Base-by-base conservation (phyloP, 2,113 vertebrate species). In the Amazona vittata region DNA sequence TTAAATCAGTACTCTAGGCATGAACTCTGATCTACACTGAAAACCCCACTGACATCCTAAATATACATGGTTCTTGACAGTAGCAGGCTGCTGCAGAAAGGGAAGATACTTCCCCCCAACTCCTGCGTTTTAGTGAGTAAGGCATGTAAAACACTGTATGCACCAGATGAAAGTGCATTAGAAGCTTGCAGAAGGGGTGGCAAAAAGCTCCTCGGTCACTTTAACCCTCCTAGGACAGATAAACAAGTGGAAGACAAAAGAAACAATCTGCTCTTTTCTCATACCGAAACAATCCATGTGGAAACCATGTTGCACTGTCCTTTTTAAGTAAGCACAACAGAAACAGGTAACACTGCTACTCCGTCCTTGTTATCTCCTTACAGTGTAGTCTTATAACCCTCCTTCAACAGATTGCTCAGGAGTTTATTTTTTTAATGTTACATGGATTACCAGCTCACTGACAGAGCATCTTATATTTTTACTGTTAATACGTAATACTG, bases 81-180 rank as follows among this genome's bases (percentile, higher is more conserved):
- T 1, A 73, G 47, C 31, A 73, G 29, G 15, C 29, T 65, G 53
- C n/a, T 4, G 1, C 25, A 15, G 12, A 65, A 44, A n/a, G 16
- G n/a, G 9, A 85, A 59, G 77, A 53, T 0, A 14, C 3, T 15
- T 8, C 1, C 11, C 18, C 19, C 8, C 28, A 19, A 18, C 0
- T 2, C 6, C 0, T 6, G 0, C 6, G 1, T 46, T 44, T 62
- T 15, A 16, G 3, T 1, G 1, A 55, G 18, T 31, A 31, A 76
- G 89, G 52, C 31, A 44, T 44, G 15, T 15, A 62, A 79, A 91
- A 57, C 0, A 0, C 35, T 26, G 9, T 5, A 41, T 1, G 59
- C 15, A 37, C 7, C 46, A 63, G 16, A 73, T 10, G 10, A 90
- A 65, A 78, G 13, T 2, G 2, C 19, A 29, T 50, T 10, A 39